Base-by-base conservation (phyloP, 2,888 invertebrate genomes). In the Arge pagana region DNA sequence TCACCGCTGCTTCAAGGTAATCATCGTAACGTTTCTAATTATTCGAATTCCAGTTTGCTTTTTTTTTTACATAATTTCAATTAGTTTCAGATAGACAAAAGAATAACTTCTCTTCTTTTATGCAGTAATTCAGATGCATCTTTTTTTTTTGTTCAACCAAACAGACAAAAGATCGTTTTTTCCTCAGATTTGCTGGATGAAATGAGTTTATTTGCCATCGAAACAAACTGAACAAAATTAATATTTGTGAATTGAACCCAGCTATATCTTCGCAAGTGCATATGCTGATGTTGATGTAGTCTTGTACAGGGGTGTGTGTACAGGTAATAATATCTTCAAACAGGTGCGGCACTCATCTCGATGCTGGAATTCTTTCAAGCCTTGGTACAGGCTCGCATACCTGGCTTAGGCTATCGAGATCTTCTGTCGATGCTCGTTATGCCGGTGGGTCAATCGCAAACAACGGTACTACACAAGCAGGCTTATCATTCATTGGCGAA, bases 401-500 rank as follows among this genome's bases (percentile, higher is more conserved):
- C 90, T 52, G 86, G 90, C 11, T 83, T 93, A 59, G 86, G 87
- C 16, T 93, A 93, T 63, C 85, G 89, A 59, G 89, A 92, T 61
- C 80, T 98, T 51, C 79, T 96, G 31, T 82, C 85, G 48, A 82
- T 90, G 79, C 79, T 95, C 16, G 85, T 91, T 57, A 85, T 86
- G 50, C 91, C 90, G 0, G 86, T 90, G 4, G 67, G 57, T 50
- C 61, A 62, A 16, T 61, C 52, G 3, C 57, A 59, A 28, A 53
- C 53, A 28, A 57, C 70, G 4, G 69, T 70, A n/a, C 70, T 83
- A 52, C 83, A 83, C 60, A 83, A 83, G 57, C 83, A 88, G 80
- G 96, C 96, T 13, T 96, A 92, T 80, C 93, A 96, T 77, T 96
- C 96, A 18, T 82, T 98, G 66, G 96, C 98, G 4, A 96, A 97